Evolutionary conservation across 1,140 invertebrate species (phyloP).

Genomic region (Elysia chlorotica): DNA sequence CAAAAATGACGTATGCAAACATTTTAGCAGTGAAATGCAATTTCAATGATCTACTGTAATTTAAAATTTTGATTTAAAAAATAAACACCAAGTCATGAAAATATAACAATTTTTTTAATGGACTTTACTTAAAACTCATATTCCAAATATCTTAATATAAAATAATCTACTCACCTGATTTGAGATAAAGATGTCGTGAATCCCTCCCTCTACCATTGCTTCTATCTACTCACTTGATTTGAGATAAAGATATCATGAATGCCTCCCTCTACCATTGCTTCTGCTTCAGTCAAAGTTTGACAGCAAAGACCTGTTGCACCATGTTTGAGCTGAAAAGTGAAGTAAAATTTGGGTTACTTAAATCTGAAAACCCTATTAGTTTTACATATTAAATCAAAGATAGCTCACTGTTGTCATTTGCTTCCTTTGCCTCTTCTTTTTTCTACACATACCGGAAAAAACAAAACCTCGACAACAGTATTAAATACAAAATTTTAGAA

Average conservation of each 20-base stretch:
- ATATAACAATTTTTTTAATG: background rate
- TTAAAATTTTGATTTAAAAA: background rate
- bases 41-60: too few relatives aligned
- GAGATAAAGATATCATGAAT: conserved; percentile 27
- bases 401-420: background rate
- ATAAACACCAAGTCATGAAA: background rate
- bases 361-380: background rate
- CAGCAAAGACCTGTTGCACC: conserved; percentile 33
- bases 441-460: background rate
- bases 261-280: conserved; percentile 34
- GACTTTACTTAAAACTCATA: too few relatives aligned
- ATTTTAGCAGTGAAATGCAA: too few relatives aligned
- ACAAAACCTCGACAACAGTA: background rate
- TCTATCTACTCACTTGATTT: conserved; percentile 34
- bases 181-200: too few relatives aligned
- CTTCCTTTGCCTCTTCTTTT: background rate
- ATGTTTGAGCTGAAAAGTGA: conserved; percentile 19
- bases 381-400: background rate
- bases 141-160: too few relatives aligned
- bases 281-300: conserved; percentile 34
- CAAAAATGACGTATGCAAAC: too few relatives aligned
- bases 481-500: too few relatives aligned
- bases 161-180: too few relatives aligned
- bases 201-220: too few relatives aligned
- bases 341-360: too few relatives aligned